These are phyloP conservation scores for Musca domestica DNA, from an alignment of 1,140 invertebrate genomes.

Conservation along the genomic window DNA sequence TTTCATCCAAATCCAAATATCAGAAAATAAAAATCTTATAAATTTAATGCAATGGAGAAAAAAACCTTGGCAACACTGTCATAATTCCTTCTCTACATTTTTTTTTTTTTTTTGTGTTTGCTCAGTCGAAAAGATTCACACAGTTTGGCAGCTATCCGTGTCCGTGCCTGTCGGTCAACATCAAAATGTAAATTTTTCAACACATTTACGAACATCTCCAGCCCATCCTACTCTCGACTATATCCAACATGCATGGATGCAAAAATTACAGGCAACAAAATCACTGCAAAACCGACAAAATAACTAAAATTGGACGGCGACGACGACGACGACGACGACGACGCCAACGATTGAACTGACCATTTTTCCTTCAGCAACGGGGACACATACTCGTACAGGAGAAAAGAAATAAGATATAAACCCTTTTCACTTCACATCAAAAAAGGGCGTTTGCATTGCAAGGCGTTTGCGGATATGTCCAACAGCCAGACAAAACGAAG, in stretches of 20 bases:
- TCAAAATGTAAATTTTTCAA: constrained; percentile 19
- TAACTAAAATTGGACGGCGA: too few relatives aligned
- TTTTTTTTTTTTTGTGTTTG: background rate
- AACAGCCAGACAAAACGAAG: too few relatives aligned
- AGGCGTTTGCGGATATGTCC: constrained; percentile 1
- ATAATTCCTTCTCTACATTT: too few relatives aligned
- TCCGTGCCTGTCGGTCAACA: constrained; percentile 9
- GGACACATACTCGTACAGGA: constrained; percentile 23
- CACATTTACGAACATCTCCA: background rate
- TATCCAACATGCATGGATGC: background rate
- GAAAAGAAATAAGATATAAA: constrained; percentile 24
- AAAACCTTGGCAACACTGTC: too few relatives aligned
- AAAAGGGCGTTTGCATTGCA: constrained; percentile 15
- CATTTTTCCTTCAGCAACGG: background rate
- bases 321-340: too few relatives aligned
- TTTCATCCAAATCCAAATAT: too few relatives aligned
- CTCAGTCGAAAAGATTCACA: background rate
- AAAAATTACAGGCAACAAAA: constrained; percentile 17
- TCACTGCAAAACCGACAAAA: constrained; percentile 6
- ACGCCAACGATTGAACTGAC: too few relatives aligned
- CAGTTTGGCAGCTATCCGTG: constrained; percentile 1
- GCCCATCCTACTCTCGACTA: background rate
- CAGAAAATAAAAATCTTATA: too few relatives aligned
- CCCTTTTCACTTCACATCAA: constrained; percentile 27
- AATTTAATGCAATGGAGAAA: too few relatives aligned